These are phyloP conservation scores for Adela reaumurella DNA, from an alignment of 2,888 invertebrate genomes.

Conservation along the genomic window DNA sequence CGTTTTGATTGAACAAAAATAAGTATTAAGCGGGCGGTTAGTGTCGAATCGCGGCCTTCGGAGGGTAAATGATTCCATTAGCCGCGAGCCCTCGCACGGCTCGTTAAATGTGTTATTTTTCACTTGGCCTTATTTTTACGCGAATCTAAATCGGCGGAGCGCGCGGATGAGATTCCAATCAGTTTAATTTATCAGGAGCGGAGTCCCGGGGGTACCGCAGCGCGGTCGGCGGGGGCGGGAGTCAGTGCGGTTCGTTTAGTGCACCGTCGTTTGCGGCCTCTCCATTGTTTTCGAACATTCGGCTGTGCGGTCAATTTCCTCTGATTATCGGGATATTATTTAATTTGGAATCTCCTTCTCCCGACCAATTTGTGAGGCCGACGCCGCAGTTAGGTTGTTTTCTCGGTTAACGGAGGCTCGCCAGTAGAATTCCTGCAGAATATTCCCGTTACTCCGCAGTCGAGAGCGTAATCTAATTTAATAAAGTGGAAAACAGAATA, in stretches of 20 bases:
- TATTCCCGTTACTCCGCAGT: too few species aligned
- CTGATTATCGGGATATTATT: not conserved
- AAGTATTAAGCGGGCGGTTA: not conserved
- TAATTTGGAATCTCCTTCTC: not conserved
- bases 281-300: constrained; percentile 58
- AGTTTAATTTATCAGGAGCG: constrained; percentile 52
- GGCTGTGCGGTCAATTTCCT: constrained; percentile 12
- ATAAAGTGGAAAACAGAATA: too few species aligned
- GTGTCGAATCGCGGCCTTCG: not conserved
- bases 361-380: too few species aligned
- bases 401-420: too few species aligned
- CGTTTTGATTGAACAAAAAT: not conserved
- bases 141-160: constrained; percentile 31
- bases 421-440: too few species aligned
- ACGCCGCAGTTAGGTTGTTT: too few species aligned
- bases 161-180: constrained; percentile 52
- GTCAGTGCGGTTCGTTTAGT: constrained; percentile 57
- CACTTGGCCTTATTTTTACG: constrained; percentile 47
- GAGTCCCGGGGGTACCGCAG: not conserved
- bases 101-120: constrained; percentile 20
- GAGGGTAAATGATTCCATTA: not conserved
- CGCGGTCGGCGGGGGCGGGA: constrained; percentile 39
- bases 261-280: constrained; percentile 56
- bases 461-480: too few species aligned
- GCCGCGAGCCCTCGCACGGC: not conserved